phyloP scores from a whole-genome alignment of 2,113 vertebrate species.

The Pyxicephalus adspersus region DNA sequence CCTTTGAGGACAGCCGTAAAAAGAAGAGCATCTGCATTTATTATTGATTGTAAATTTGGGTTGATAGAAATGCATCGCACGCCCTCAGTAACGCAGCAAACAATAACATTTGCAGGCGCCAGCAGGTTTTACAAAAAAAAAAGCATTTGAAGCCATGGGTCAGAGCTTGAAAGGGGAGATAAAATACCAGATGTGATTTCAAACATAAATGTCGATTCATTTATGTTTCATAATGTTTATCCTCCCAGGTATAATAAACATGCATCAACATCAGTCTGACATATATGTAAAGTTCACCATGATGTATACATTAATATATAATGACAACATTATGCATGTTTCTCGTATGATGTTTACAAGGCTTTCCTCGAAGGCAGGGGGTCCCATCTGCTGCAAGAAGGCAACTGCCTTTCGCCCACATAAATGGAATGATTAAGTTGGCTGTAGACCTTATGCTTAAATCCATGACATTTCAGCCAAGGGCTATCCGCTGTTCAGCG shows the following conservation, averaged over 20 bases:
- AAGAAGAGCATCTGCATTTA: no score
- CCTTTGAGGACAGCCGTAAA: no score
- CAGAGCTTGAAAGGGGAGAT: not conserved
- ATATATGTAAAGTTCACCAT: conserved; percentile 48
- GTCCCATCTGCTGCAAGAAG: conserved; percentile 40
- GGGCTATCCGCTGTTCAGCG: conserved; percentile 38
- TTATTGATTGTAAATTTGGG: no score
- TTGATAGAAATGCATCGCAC: no score
- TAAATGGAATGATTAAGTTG: conserved; percentile 38
- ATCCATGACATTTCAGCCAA: conserved; percentile 49
- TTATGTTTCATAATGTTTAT: conserved; percentile 41
- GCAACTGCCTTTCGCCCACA: conserved; percentile 14
- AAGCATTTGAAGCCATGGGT: conserved; percentile 2
- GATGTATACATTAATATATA: conserved; percentile 48
- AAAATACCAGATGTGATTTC: conserved; percentile 42
- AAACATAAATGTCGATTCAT: conserved; percentile 39
- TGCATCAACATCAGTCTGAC: conserved; percentile 12
- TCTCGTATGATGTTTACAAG: conserved; percentile 9
- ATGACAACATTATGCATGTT: conserved; percentile 52
- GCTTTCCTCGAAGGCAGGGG: conserved; percentile 33
- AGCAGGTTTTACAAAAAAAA: not conserved
- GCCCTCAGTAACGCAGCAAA: not conserved
- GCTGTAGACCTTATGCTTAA: conserved; percentile 43
- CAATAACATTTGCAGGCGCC: not conserved
- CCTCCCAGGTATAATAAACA: conserved; percentile 44